Percentiles rank a stretch among this genome's conserved stretches.
phyloP scores from a whole-genome alignment of 2,113 vertebrate species.

The Alosa alosa region DNA sequence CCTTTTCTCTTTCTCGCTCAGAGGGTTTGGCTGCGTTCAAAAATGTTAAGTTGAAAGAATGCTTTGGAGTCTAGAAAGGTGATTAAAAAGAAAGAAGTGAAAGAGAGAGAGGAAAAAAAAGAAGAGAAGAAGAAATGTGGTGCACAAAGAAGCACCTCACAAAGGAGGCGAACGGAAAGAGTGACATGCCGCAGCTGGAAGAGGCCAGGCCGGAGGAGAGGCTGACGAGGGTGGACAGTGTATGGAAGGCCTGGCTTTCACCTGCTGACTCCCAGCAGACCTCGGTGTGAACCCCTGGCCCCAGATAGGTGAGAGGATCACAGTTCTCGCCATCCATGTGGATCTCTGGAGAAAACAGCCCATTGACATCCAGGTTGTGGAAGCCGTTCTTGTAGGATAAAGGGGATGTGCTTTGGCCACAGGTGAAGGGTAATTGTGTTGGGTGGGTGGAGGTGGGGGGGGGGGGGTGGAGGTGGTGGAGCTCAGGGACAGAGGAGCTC shows the following conservation, averaged over 20 bases:
- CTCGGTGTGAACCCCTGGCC: not conserved
- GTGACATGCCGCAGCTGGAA: not conserved
- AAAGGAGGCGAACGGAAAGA: not conserved
- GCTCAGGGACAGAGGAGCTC: not conserved
- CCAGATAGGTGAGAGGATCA: not conserved
- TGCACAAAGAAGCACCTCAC: not conserved
- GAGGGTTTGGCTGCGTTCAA: not conserved
- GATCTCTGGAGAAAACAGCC: not conserved
- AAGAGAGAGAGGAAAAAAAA: not conserved
- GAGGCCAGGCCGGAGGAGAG: not conserved
- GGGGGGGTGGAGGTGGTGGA: not conserved
- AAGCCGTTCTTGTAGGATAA: not conserved
- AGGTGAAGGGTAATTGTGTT: not conserved
- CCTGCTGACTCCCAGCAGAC: not conserved
- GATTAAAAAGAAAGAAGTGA: not conserved
- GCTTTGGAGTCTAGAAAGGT: not conserved
- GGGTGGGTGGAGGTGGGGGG: not conserved
- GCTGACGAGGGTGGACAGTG: not conserved
- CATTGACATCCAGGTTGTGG: not conserved
- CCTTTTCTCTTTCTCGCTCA: not conserved
- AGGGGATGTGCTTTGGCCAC: not conserved
- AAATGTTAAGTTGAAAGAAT: not conserved
- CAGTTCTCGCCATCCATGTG: not conserved
- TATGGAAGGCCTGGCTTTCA: not conserved
- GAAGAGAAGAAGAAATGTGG: not conserved